Percentiles rank a stretch among this genome's conserved stretches.
phyloP scores from a whole-genome alignment of 2,888 invertebrate species.

The Pasiphila rectangulata region DNA sequence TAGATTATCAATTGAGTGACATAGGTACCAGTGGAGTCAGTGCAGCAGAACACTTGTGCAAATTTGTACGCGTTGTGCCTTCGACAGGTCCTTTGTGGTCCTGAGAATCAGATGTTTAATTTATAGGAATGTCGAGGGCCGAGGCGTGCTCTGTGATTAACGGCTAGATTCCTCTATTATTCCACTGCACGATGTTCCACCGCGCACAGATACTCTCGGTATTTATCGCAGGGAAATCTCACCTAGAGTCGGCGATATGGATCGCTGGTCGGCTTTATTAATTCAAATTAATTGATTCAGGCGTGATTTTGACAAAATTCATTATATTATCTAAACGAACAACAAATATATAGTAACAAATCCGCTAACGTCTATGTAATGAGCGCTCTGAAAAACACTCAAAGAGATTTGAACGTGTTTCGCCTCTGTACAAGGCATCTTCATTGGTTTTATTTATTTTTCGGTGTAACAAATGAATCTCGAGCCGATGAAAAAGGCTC shows the following conservation, averaged over 20 bases:
- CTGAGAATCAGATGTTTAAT: constrained; percentile 24
- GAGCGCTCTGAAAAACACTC: no score
- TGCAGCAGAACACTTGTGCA: background rate
- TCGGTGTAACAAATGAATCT: no score
- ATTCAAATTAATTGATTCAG: no score
- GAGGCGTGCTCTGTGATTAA: constrained; percentile 12
- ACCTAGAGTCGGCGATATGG: background rate
- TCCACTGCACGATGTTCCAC: background rate
- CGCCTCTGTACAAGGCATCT: no score
- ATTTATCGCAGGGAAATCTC: background rate
- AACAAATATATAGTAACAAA: no score
- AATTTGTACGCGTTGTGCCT: background rate
- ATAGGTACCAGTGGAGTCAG: no score
- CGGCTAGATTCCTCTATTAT: background rate
- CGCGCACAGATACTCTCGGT: background rate
- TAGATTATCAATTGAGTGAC: no score
- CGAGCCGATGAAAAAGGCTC: background rate
- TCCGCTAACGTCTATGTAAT: no score
- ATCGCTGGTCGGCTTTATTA: background rate
- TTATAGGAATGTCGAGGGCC: constrained; percentile 11
- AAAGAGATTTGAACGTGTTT: no score
- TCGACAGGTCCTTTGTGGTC: background rate
- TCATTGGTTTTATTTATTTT: no score
- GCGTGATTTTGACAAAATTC: no score
- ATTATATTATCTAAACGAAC: no score